Percentiles rank a stretch among this genome's conserved stretches.
Conservation (phyloP, 2,113 vertebrate species). For the Meleagris gallopavo region DNA sequence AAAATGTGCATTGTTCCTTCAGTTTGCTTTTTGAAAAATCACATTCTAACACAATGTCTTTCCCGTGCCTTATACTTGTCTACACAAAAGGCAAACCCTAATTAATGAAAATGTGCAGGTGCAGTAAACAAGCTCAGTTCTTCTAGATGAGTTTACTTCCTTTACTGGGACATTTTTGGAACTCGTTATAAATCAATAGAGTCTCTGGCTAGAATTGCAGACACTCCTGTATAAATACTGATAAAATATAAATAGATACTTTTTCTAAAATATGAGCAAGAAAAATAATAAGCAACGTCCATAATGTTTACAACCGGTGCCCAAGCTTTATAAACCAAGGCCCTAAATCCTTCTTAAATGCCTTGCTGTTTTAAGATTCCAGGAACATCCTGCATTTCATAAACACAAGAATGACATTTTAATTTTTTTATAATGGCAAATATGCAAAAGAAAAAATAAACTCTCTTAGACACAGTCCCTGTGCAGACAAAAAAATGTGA, state of each 20-base stretch:
- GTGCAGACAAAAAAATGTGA: conserved; percentile 52
- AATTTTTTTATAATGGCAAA: conserved; percentile 74
- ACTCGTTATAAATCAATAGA: background rate
- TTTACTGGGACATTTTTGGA: conserved; percentile 34
- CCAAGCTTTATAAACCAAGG: conserved; percentile 62
- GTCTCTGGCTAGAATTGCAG: conserved; percentile 29
- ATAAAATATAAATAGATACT: conserved; percentile 54
- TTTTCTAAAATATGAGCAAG: conserved; percentile 36
- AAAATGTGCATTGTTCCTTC: background rate
- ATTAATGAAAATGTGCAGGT: conserved; percentile 50
- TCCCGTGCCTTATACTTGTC: background rate
- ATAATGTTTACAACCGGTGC: conserved; percentile 51
- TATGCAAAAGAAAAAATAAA: conserved; percentile 57
- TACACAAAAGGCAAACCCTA: background rate
- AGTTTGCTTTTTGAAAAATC: conserved; percentile 22
- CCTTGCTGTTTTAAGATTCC: conserved; percentile 51
- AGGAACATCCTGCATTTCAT: conserved; percentile 55
- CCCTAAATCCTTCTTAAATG: conserved; percentile 39
- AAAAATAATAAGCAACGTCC: conserved; percentile 32
- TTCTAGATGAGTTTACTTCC: conserved; percentile 47
- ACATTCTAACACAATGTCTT: background rate
- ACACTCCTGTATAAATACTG: conserved; percentile 48
- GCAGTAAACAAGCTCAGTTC: background rate
- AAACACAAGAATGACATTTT: conserved; percentile 75
- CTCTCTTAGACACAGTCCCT: conserved; percentile 52